These are phyloP conservation scores for Sphyrna mokarran DNA, from an alignment of 2,113 vertebrate species.

Conservation along the genomic window DNA sequence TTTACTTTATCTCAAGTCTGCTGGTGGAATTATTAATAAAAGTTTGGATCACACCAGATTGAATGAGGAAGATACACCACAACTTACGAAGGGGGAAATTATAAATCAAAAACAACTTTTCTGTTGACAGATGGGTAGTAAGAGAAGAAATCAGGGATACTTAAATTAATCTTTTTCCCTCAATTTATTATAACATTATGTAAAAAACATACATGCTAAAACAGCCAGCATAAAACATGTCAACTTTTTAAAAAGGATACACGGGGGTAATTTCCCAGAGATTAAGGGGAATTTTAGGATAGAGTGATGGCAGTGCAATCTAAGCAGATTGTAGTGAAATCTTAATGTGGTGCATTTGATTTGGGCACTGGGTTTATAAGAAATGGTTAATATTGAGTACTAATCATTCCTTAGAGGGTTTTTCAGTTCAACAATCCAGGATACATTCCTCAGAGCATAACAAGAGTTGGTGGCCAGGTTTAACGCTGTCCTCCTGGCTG, in stretches of 20 bases:
- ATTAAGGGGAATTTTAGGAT: background rate
- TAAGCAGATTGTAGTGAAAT: background rate
- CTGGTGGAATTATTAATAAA: no score
- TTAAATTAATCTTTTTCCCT: no score
- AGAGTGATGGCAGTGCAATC: background rate
- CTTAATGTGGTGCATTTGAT: background rate
- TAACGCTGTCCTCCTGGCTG: background rate
- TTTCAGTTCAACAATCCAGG: background rate
- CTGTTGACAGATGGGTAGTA: no score
- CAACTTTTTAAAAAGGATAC: background rate
- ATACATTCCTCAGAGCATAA: background rate
- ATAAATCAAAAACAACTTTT: no score
- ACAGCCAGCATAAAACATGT: background rate
- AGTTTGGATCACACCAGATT: no score
- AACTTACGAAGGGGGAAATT: no score
- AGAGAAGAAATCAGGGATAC: no score
- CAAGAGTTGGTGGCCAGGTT: background rate
- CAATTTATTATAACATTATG: background rate
- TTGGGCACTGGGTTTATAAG: background rate
- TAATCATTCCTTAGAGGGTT: background rate
- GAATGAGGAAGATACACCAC: no score
- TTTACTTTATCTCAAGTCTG: no score
- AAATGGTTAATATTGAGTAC: background rate
- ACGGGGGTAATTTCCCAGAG: background rate
- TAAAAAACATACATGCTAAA: background rate